These are phyloP conservation scores for Cirrhinus mrigala DNA, from an alignment of 2,797 vertebrate species.

Conservation along the genomic window DNA sequence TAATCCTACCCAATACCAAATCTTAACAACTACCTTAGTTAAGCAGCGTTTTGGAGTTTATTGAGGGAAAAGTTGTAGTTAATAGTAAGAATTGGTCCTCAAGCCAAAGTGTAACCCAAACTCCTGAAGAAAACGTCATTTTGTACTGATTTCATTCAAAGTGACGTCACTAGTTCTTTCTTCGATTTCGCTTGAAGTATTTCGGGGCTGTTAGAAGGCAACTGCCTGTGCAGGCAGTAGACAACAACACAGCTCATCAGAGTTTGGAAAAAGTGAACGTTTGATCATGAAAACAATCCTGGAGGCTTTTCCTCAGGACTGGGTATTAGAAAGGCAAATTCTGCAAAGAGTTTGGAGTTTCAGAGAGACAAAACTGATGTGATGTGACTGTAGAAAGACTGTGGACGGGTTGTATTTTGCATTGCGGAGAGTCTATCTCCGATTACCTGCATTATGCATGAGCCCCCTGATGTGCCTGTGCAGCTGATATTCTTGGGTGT, in stretches of 20 bases:
- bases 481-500: constrained; percentile 36
- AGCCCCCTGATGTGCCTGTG: constrained; percentile 20
- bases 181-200: not conserved
- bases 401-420: constrained; percentile 27
- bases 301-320: not conserved
- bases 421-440: constrained; percentile 13
- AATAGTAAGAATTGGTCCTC: too few relatives aligned
- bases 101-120: too few relatives aligned
- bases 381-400: constrained; percentile 8
- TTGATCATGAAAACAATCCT: constrained; percentile 13
- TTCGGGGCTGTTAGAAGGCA: not conserved
- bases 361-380: constrained; percentile 8
- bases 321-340: constrained; percentile 31
- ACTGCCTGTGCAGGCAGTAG: not conserved
- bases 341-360: not conserved
- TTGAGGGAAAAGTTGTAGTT: too few relatives aligned
- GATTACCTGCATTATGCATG: constrained; percentile 51
- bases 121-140: not conserved
- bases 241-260: not conserved
- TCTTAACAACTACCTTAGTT: too few relatives aligned
- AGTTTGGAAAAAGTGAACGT: constrained; percentile 1
- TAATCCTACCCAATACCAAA: too few relatives aligned
- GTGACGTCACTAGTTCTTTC: not conserved
- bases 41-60: too few relatives aligned
- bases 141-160: not conserved